Evolutionary conservation across 2,113 vertebrate species (phyloP).

Genomic region (Collichthys lucidus): DNA sequence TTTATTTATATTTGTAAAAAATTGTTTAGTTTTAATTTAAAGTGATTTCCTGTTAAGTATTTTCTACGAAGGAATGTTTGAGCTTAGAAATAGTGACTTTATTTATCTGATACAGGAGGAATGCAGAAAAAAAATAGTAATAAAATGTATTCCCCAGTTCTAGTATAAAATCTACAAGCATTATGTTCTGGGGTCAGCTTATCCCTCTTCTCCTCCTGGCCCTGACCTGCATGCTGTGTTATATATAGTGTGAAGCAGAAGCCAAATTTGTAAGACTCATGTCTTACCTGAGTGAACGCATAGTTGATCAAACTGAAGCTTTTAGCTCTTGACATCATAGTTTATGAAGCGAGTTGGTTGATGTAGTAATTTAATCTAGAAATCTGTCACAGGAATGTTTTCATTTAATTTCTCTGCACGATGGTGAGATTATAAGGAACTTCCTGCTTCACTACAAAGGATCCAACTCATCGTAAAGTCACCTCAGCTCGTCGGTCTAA

Average conservation of each 20-base stretch:
- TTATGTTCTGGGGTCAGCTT: background rate
- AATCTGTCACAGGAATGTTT: background rate
- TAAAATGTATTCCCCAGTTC: too few species aligned
- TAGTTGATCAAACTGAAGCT: background rate
- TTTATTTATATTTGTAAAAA: background rate
- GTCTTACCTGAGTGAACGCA: slow-evolving; percentile 10
- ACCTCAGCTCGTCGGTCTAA: slow-evolving; percentile 25
- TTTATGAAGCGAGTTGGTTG: background rate
- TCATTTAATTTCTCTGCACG: background rate
- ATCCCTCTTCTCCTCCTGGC: background rate
- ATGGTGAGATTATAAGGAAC: slow-evolving; percentile 9
- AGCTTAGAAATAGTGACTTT: background rate
- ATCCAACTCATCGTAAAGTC: slow-evolving; percentile 27
- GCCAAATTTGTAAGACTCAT: background rate
- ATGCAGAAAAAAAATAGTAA: background rate
- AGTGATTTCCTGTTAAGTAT: background rate
- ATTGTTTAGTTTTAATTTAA: background rate
- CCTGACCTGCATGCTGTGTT: background rate
- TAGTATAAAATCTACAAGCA: background rate
- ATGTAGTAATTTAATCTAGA: background rate
- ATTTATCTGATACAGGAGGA: background rate
- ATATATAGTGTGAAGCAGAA: slow-evolving; percentile 5
- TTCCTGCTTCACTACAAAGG: background rate
- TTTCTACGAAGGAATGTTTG: background rate
- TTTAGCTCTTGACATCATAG: background rate